Evolutionary conservation across 2,113 vertebrate genomes (phyloP), one percentile per base, ranked within the genome.

Genomic region (Bettongia penicillata): DNA sequence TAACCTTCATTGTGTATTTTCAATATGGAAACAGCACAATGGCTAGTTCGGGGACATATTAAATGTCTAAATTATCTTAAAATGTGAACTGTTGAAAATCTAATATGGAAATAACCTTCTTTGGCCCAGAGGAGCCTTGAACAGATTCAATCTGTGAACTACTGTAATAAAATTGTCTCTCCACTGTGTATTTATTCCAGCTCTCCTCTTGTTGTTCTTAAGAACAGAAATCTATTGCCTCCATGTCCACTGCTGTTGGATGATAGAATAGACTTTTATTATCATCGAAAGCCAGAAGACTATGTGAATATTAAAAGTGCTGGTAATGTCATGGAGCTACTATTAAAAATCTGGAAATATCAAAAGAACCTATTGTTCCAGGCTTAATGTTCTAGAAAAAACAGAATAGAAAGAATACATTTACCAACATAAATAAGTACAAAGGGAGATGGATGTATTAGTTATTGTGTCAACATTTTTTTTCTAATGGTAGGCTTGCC

Each of bases 371-470:
- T 95, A 95, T 68, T 49, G 25, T 93, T 92, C 90, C n/a, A 68
- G 48, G 53, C 55, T n/a, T 92, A 95, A 96, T 90, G 49, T 89
- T 94, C 96, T 93, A 16, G 8, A 53, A 97, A 96, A 97, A 94
- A 90, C 89, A 95, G 91, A 91, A 52, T 1, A 28, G 91, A 84
- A 96, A 94, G 68, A 19, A 94, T 26, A 89, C 77, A 94, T 94
- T 94, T 92, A 48, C 51, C 8, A 4, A 26, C 47, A 10, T 47
- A 47, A 24, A 48, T 4, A 3, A 24, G 48, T 28, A 47, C 22
- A 49, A 10, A 47, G 47, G 47, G 43, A 49, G 48, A 47, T 43
- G 47, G 48, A 90, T 50, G 89, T 48, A 22, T 90, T 90, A 49
- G 43, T 28, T 50, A 90, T 25, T 26, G 9, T 90, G 10, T 47